These are phyloP conservation scores for Esperia sulphurella DNA, from an alignment of 2,888 invertebrate genomes.

Conservation along the genomic window DNA sequence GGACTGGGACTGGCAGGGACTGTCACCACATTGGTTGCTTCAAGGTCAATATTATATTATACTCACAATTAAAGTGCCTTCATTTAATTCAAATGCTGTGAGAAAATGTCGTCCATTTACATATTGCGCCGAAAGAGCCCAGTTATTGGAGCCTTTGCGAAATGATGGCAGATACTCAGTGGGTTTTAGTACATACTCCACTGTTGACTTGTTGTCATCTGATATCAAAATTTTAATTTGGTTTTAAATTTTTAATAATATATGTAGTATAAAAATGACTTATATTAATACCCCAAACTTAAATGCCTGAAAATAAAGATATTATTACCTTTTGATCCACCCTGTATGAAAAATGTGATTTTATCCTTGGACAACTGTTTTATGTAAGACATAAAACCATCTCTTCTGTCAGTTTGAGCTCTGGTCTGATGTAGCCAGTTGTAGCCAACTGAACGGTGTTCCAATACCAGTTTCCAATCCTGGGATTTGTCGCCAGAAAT, in stretches of 20 bases:
- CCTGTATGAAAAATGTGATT: constrained; percentile 66
- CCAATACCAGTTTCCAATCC: constrained; percentile 90
- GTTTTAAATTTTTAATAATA: too few relatives aligned
- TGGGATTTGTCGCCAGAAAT: constrained; percentile 86
- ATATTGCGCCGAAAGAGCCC: constrained; percentile 71
- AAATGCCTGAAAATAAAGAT: too few relatives aligned
- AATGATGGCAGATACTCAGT: constrained; percentile 62
- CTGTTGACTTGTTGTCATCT: constrained; percentile 63
- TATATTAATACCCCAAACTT: too few relatives aligned
- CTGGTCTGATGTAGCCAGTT: constrained; percentile 80
- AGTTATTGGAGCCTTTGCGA: constrained; percentile 64
- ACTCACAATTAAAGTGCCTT: constrained; percentile 71
- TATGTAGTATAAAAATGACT: too few relatives aligned
- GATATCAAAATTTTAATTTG: neutral
- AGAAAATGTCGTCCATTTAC: constrained; percentile 72
- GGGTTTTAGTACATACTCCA: constrained; percentile 65
- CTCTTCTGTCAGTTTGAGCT: constrained; percentile 61
- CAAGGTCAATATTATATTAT: neutral
- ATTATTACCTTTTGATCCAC: constrained; percentile 60
- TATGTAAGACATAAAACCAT: constrained; percentile 72
- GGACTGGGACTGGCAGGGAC: neutral
- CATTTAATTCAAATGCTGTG: constrained; percentile 69
- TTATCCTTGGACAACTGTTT: constrained; percentile 73
- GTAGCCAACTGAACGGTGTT: constrained; percentile 86
- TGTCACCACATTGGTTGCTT: too few relatives aligned